Percentiles rank a stretch among this genome's conserved stretches.
Evolutionary conservation across 2,888 invertebrate genomes (phyloP).

Genomic region (Clitarchus hookeri): DNA sequence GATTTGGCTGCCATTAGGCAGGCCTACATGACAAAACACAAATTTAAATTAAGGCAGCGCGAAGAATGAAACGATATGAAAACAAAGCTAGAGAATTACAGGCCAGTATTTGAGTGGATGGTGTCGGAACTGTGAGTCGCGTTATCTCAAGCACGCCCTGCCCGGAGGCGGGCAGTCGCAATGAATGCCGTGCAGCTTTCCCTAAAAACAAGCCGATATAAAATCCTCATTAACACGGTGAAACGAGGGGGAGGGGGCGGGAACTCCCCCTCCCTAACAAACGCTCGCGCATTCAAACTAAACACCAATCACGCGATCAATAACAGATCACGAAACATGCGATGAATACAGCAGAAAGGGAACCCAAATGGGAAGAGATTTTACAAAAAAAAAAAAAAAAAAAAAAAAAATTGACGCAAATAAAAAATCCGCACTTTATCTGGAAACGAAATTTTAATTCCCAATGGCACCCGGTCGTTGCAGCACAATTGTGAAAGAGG

Average conservation of each 20-base stretch:
- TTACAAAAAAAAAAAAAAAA: background rate
- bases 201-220: background rate
- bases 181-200: background rate
- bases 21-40: no score
- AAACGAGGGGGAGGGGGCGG: background rate
- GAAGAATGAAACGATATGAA: no score
- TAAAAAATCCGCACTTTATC: background rate
- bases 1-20: no score
- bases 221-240: background rate
- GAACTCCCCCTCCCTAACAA: background rate
- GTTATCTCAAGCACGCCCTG: background rate
- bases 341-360: background rate
- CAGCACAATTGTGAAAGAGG: no score
- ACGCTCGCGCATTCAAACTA: background rate
- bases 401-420: background rate
- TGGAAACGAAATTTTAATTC: conserved; percentile 1
- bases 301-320: conserved; percentile 14
- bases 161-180: background rate
- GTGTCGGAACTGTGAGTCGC: no score
- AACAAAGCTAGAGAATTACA: no score
- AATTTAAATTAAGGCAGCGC: no score
- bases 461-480: background rate
- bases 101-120: no score
- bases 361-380: background rate
- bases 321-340: background rate